Evolutionary conservation across 2,797 vertebrate genomes (phyloP), one percentile per base, ranked within the genome.

Genomic region (Darevskia nairensis): DNA sequence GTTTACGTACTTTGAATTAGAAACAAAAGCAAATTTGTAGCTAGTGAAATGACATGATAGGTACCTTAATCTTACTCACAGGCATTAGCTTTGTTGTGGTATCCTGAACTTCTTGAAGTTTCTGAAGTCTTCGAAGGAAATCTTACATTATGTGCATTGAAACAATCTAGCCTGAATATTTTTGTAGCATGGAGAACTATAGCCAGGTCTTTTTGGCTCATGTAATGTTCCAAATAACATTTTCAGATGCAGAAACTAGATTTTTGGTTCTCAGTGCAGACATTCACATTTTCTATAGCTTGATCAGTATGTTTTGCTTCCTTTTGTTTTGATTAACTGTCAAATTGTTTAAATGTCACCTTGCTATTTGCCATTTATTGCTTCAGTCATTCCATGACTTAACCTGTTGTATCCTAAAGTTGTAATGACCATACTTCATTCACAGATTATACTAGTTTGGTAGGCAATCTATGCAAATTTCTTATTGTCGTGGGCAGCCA

Each of bases 201-300:
- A 2, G 25, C 55, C 80, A 68, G 64, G 29, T 29, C 11, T 95
- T 95, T 95, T 95, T 79, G 88, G 93, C 68, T 86, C 92, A 90
- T 80, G 39, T 69, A 86, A 82, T 92, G 79, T 80, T 71, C 84
- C 87, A 90, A 19, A 74, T 59, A 89, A 75, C 71, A 82, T 35
- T 88, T 55, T 88, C 76, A 87, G 85, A 87, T 50, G 75, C 46
- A 32, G 55, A 88, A 90, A 88, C 85, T 78, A 64, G 29, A 75
- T 89, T 61, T 88, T 89, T n/a, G 4, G 89, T 80, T 71, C 77
- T 86, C 27, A 15, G 2, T 69, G 0, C 8, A 64, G 10, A 29
- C 44, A 35, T 4, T 86, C 74, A 1, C 85, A 78, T 55, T 90
- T 92, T 76, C 3, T 87, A 66, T 91, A 75, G 27, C 76, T 90